Evolutionary conservation across 2,113 vertebrate species (phyloP), one percentile per base, ranked within the genome.

Genomic region (Calidris pugnax): DNA sequence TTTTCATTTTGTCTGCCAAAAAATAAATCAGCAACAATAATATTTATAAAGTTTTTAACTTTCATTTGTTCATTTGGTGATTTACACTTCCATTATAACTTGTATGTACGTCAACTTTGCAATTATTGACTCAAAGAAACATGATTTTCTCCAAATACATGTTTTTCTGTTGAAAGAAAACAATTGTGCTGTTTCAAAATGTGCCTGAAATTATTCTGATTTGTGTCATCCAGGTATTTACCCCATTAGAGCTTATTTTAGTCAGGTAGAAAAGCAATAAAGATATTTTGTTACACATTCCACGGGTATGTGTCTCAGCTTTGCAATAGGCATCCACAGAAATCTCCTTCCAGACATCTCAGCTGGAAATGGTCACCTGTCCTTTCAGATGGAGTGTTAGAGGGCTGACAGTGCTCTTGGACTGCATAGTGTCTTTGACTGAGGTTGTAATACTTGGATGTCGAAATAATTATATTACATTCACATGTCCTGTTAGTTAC

Each of bases 401-500:
- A 80, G 14, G 47, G 4, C 14, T 69, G 28, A 50, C 26, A 27
- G 11, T 56, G 19, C 17, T 76, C 26, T 80, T 37, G 33, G 24
- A 20, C 24, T 51, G 24, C 7, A 12, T 13, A 1, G 5, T 62
- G 17, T 60, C 60, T 93, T 85, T 33, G 8, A 43, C 6, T 59
- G 39, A 77, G 8, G 20, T 85, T 56, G 16, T 47, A 47, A 23
- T n/a, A 32, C 3, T 78, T 19, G 24, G 22, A 28, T 39, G 53
- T 55, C 59, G 60, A 55, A 82, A 22, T 22, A 55, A 16, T 3
- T 33, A 27, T 10, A 5, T 11, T 45, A 6, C 20, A 41, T 74
- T 59, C 3, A 0, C 6, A 0, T 41, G 16, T 60, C 8, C 26
- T 53, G 1, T 8, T 78, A 75, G 10, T 21, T 82, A 33, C 5